Evolutionary conservation across 2,888 invertebrate genomes (phyloP), one percentile per base, ranked within the genome.

Genomic region (Dicyrtomina minuta): DNA sequence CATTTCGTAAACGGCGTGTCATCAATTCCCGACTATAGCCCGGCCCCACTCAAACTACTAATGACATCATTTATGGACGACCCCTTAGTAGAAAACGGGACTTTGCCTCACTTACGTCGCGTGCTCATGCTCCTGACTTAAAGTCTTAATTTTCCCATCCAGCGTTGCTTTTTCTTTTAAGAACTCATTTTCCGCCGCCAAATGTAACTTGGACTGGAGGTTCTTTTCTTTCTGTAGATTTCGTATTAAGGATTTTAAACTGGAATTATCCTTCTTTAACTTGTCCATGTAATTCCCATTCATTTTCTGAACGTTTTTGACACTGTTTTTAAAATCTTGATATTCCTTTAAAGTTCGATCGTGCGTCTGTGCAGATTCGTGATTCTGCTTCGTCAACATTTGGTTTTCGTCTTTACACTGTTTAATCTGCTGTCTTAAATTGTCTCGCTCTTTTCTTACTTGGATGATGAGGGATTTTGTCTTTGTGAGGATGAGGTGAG

Each of bases 91-190:
- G n/a, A 43, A 60, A 20, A 33, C 17, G 15, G n/a, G 46, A 41
- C 8, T 62, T 53, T 53, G 1, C 22, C 22, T 12, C 26, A 17
- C 49, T 60, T 69, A 72, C 72, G 43, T 17, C 12, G 70, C 12
- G 44, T 61, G 62, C n/a, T 71, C 70, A 22, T 68, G 68, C 27
- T 68, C 61, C n/a, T 27, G 2, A 6, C 6, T 46, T 1, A 49
- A 22, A 3, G n/a, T 68, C 65, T 20, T 49, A 17, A 33, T 26
- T 58, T 24, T 43, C 8, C 43, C 49, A 15, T 46, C 56, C 44
- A 22, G 55, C 13, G 24, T 27, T 6, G 61, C 55, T 51, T 61
- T 72, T 46, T 27, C 53, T 51, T 51, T 64, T n/a, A 64, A 20
- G 13, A 51, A 64, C 1, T 49, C 62, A 64, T 49, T 64, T 39